Base-by-base conservation (phyloP, 2,888 invertebrate genomes). In the Nudaria mundana region DNA sequence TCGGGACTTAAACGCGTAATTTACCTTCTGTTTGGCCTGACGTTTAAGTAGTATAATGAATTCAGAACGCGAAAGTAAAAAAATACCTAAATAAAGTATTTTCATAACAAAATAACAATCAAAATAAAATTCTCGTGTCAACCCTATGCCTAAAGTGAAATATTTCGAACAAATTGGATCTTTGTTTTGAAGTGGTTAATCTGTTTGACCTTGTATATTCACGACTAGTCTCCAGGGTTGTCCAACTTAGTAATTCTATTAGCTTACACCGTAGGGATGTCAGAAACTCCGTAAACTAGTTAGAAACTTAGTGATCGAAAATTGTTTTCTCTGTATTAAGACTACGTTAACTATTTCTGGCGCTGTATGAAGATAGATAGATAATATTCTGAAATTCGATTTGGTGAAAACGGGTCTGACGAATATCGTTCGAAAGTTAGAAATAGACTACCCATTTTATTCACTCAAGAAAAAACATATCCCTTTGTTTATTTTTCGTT, bases 181-280 rank as follows among this genome's bases (percentile, higher is more conserved):
- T 56, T 56, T 64, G 60, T 60, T 56, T 61, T 53, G 46, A 57
- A 45, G 52, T 36, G 23, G 13, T 45, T 57, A 60, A 66, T 66
- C 61, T 60, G 60, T 53, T 56, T 48, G 45, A 44, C 55, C 40
- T 38, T 45, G 44, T 54, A 52, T 56, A 45, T 61, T 57, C 63
- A 48, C 52, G 54, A 53, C 54, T 47, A 38, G 36, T 47, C 48
- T 51, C 31, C 42, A 6, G 41, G 55, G 37, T 20, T 43, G 44
- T 38, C 30, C 44, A 58, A 69, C 48, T 66, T 72, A 51, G 62
- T 66, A 65, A 71, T 73, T 66, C 56, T 48, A 69, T 75, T 68
- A 68, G 43, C 52, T 48, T 49, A 56, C 48, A 42, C 49, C 38
- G 52, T 41, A 56, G 52, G 51, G 50, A 56, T 51, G 26, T 32